phyloP scores from a whole-genome alignment of 1,140 invertebrate genomes.

The Lasioglossum albipes region DNA sequence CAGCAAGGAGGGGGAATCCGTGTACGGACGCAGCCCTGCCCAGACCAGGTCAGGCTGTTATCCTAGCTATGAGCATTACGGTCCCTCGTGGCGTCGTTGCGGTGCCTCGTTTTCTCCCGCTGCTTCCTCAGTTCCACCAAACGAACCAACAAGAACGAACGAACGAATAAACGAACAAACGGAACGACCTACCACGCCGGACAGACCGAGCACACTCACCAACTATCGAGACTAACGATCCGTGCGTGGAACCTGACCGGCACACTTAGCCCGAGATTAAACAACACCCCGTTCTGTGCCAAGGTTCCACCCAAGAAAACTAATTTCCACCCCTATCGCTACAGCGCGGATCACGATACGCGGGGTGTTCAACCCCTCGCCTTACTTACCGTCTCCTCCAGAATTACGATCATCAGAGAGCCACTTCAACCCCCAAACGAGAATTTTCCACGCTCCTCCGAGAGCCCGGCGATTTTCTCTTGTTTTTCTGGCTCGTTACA shows the following conservation, averaged over 20 bases:
- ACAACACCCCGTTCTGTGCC: not conserved
- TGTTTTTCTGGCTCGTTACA: too few species aligned
- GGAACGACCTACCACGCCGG: constrained; percentile 71
- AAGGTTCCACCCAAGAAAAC: not conserved
- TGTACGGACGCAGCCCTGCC: constrained; percentile 84
- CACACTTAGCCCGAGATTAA: constrained; percentile 1
- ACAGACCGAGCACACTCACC: constrained; percentile 72
- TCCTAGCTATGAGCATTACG: constrained; percentile 90
- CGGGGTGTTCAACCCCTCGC: too few species aligned
- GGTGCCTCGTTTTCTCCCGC: constrained; percentile 79
- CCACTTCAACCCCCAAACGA: too few species aligned
- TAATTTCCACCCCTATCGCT: not conserved
- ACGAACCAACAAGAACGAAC: constrained; percentile 55
- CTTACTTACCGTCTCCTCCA: too few species aligned
- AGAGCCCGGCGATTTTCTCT: too few species aligned
- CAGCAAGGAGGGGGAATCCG: constrained; percentile 90
- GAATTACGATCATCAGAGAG: too few species aligned
- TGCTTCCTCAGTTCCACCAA: constrained; percentile 83
- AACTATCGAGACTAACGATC: constrained; percentile 10
- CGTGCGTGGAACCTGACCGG: not conserved
- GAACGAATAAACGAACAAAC: too few species aligned
- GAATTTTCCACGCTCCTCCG: too few species aligned
- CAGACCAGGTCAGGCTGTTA: constrained; percentile 90
- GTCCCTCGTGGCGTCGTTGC: constrained; percentile 82
- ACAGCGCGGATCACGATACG: too few species aligned